Conservation (phyloP, 2,113 vertebrate genomes). For the Rhinichthys klamathensis region DNA sequence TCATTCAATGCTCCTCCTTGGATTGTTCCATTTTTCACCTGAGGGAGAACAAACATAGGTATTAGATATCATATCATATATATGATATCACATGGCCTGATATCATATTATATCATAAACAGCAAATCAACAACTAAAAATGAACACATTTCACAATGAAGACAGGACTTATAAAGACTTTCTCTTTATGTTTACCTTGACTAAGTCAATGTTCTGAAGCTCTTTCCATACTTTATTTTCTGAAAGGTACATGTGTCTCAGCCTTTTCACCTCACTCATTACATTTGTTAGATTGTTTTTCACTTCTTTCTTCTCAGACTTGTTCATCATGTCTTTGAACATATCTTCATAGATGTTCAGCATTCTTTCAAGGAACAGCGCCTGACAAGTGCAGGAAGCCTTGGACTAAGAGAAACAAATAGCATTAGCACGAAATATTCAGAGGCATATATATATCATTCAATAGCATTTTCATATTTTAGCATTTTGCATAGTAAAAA, state of each 20-base stretch:
- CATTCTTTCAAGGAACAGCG: constrained; percentile 47
- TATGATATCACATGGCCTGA: not conserved
- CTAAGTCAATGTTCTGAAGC: constrained; percentile 21
- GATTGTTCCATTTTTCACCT: constrained; percentile 39
- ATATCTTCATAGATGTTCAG: constrained; percentile 47
- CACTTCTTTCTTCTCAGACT: not conserved
- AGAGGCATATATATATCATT: not conserved
- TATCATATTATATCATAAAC: not conserved
- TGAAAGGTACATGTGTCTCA: constrained; percentile 21
- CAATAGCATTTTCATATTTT: not conserved
- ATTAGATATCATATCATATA: not conserved
- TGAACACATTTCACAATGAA: not conserved
- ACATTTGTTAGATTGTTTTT: not conserved
- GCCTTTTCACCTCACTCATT: not conserved
- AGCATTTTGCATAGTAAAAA: not conserved
- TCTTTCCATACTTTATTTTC: constrained; percentile 33
- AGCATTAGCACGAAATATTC: not conserved
- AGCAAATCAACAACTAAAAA: not conserved
- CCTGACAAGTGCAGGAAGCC: constrained; percentile 49
- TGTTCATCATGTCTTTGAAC: constrained; percentile 44
- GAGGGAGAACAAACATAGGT: constrained; percentile 10
- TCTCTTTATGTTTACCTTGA: constrained; percentile 31
- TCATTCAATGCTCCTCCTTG: constrained; percentile 45
- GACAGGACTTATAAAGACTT: not conserved
- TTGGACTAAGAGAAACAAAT: constrained; percentile 7